phyloP scores from a whole-genome alignment of 2,797 vertebrate genomes.

The Bryconaethiops microstoma region DNA sequence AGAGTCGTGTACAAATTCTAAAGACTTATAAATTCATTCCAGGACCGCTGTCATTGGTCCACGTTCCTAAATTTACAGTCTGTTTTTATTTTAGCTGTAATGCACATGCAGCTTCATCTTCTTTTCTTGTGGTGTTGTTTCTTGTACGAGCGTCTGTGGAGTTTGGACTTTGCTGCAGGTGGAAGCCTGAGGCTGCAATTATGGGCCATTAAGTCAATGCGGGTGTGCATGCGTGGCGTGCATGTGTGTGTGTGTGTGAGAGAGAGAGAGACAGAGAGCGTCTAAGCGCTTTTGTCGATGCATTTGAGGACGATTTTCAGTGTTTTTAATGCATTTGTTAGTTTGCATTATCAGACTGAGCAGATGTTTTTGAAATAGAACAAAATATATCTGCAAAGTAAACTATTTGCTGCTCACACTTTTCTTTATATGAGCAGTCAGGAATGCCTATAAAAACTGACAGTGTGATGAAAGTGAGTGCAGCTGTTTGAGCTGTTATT shows the following conservation, averaged over 20 bases:
- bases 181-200: slow-evolving; percentile 71
- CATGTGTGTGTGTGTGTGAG: slow-evolving; percentile 34
- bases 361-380: too few species aligned
- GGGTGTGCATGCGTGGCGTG: slow-evolving; percentile 30
- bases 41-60: background rate
- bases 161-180: slow-evolving; percentile 68
- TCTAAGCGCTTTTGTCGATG: slow-evolving; percentile 3
- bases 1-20: background rate
- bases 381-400: too few species aligned
- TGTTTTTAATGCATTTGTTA: background rate
- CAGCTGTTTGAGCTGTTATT: too few species aligned
- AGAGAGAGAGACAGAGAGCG: slow-evolving; percentile 30
- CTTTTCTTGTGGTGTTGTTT: background rate
- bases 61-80: too few species aligned
- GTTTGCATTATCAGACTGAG: too few species aligned
- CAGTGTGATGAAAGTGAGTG: too few species aligned
- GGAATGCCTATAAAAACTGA: too few species aligned
- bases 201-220: slow-evolving; percentile 66
- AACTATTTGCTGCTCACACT: too few species aligned
- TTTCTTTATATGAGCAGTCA: too few species aligned
- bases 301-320: background rate
- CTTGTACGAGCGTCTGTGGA: slow-evolving; percentile 15
- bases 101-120: background rate
- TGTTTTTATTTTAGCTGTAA: background rate
- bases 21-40: background rate